Conservation (phyloP, 2,888 invertebrate species). For the Lasioglossum malachurum region DNA sequence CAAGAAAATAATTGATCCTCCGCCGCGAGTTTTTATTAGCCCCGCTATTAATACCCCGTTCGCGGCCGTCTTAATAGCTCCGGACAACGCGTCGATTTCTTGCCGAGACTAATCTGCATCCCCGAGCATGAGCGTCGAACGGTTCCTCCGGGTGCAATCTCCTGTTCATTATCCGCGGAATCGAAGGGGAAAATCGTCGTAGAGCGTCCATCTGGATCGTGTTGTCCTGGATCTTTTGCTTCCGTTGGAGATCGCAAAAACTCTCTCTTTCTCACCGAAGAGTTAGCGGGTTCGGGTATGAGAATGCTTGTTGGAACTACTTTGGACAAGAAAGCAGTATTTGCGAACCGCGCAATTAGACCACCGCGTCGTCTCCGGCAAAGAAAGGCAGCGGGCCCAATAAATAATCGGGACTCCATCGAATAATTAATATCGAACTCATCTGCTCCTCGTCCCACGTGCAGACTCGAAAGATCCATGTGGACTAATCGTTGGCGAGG, state of each 20-base stretch:
- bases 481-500: background rate
- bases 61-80: conserved; percentile 42
- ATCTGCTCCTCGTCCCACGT: background rate
- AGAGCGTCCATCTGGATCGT: background rate
- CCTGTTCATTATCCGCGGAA: conserved; percentile 2
- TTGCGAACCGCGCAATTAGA: background rate
- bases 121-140: background rate
- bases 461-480: background rate
- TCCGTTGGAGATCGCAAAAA: background rate
- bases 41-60: conserved; percentile 51
- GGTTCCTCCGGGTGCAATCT: background rate
- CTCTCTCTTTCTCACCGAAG: background rate
- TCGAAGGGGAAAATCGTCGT: background rate
- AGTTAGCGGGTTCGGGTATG: background rate
- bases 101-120: conserved; percentile 46
- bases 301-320: background rate
- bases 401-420: background rate
- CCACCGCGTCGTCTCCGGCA: background rate
- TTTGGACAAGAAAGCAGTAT: background rate
- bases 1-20: conserved; percentile 61
- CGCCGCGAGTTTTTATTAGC: conserved; percentile 34
- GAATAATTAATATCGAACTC: conserved; percentile 1
- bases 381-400: background rate
- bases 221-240: background rate
- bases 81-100: conserved; percentile 26